Evolutionary conservation across 37 sponge, comb jelly and placozoan genomes (phyloP).

Genomic region (Agelas oroides): DNA sequence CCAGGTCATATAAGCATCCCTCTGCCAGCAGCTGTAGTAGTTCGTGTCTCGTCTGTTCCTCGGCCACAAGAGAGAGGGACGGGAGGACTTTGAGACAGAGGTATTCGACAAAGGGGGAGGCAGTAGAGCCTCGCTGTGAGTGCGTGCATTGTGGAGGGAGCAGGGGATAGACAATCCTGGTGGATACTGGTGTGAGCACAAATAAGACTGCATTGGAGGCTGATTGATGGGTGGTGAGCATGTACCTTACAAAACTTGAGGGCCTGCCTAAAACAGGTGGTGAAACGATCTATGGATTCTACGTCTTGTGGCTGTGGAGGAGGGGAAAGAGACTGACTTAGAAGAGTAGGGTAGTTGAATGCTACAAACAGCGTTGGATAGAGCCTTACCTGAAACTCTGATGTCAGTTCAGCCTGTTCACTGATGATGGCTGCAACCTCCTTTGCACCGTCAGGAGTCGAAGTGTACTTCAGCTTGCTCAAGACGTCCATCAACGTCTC

Average conservation of each 20-base stretch:
- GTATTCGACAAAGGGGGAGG: constrained; percentile 44
- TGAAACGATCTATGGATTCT: constrained; percentile 56
- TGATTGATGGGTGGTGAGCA: no score
- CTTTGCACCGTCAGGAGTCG: constrained; percentile 48
- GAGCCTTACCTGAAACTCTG: constrained; percentile 67
- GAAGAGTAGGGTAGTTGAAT: no score
- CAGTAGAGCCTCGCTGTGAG: constrained; percentile 45
- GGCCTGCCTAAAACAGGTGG: constrained; percentile 65
- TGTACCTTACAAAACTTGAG: constrained; percentile 76
- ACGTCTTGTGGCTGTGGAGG: neutral
- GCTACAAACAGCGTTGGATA: neutral
- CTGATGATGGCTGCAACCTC: constrained; percentile 41
- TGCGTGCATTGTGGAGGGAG: neutral
- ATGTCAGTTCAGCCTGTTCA: constrained; percentile 65
- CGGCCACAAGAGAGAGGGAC: constrained; percentile 2
- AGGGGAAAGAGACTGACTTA: neutral
- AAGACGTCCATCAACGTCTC: constrained; percentile 58
- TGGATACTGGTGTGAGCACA: neutral
- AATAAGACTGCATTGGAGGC: no score
- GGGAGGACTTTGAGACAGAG: constrained; percentile 47
- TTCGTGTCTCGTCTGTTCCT: constrained; percentile 47
- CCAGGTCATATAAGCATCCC: constrained; percentile 23
- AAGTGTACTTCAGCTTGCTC: constrained; percentile 39
- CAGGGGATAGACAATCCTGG: neutral
- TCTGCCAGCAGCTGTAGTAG: constrained; percentile 56